Evolutionary conservation across 2,888 invertebrate genomes (phyloP), one percentile per base, ranked within the genome.

Genomic region (Metalampra italica): DNA sequence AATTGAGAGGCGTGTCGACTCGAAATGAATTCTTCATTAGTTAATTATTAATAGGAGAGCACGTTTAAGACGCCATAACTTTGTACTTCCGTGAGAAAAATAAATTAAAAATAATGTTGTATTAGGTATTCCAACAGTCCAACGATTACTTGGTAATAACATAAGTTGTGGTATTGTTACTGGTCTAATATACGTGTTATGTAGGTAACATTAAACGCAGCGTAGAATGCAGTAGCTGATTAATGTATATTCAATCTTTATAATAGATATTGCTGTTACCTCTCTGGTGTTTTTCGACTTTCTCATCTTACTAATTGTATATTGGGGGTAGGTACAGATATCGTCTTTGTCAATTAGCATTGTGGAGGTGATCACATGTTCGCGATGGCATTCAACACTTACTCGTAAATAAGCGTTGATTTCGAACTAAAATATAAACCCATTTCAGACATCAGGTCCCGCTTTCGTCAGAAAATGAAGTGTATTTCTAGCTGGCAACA

Each of bases 271-370:
- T 72, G 75, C 82, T 82, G 79, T 83, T 83, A 76, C 70, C 75
- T 78, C 76, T 83, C 75, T 74, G 76, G 76, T 78, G 76, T 79
- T 76, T 75, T 76, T 71, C 68, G 60, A 72, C 68, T 72, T 71
- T 80, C 82, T 82, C 79, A 76, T 81, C 78, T 82, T 63, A 64
- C 62, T 71, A 70, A 78, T 72, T 71, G 69, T 75, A 74, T 75
- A 69, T 78, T 66, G 81, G 78, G 81, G 83, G 75, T 81, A 78
- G 80, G 75, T 78, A 69, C 79, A 75, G 78, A 82, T 83, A 83
- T 82, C 80, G 79, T 80, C 77, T 82, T 74, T 82, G 87, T 88
- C 87, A 88, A 88, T 88, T 88, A 88, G 74, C 9, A 68, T 54
- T 63, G 64, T 49, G 62, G 54, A 55, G 66, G 59, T 57, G 51